Percentiles rank a stretch among this genome's conserved stretches.
Evolutionary conservation across 2,113 vertebrate genomes (phyloP).

Genomic region (Sakesphorus luctuosus): DNA sequence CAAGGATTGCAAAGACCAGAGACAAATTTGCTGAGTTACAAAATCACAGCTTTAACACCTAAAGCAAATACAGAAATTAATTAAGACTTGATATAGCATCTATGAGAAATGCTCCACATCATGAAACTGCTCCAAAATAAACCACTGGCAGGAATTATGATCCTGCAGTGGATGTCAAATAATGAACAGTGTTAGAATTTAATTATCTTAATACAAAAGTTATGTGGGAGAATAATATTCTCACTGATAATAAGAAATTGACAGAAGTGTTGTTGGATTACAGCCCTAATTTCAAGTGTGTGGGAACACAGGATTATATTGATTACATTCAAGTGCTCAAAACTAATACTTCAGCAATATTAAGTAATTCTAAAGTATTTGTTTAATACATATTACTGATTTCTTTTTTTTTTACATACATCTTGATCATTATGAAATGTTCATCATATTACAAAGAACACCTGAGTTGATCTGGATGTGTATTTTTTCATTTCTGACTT

Average conservation of each 20-base stretch:
- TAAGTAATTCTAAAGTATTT: neutral
- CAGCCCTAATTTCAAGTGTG: neutral
- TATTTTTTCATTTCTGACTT: neutral
- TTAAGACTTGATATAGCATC: neutral
- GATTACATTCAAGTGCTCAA: neutral
- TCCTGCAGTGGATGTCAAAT: neutral
- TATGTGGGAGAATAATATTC: neutral
- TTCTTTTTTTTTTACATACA: neutral
- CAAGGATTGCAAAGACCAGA: neutral
- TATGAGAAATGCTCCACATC: neutral
- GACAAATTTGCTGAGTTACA: neutral
- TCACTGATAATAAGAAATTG: neutral
- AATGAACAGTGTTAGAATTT: neutral
- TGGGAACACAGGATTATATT: neutral
- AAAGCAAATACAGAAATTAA: neutral
- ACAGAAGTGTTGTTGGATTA: neutral
- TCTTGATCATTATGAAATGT: neutral
- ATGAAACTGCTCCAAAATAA: neutral
- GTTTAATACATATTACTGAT: neutral
- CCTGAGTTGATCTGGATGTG: neutral
- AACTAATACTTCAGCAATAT: neutral
- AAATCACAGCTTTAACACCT: neutral
- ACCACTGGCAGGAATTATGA: neutral
- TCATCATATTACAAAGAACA: neutral
- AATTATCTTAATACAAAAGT: neutral